Conservation (phyloP, 2,888 invertebrate genomes). For the Andrena minutula region DNA sequence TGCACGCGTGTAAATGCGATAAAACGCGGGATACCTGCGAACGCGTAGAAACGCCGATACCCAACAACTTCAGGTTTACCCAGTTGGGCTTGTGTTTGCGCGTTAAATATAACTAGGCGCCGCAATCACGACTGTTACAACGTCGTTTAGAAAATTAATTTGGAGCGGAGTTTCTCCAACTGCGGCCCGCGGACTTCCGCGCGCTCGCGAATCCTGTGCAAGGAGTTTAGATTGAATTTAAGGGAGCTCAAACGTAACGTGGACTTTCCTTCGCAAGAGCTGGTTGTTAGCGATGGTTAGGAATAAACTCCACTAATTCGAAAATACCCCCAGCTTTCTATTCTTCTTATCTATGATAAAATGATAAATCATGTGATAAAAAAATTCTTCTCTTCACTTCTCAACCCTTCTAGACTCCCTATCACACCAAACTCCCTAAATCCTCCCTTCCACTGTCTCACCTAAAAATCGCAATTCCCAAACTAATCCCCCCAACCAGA, state of each 20-base stretch:
- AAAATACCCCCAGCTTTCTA: too few species aligned
- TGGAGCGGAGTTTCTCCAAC: background rate
- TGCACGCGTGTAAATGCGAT: constrained; percentile 37
- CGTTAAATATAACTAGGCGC: background rate
- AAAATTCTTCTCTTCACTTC: too few species aligned
- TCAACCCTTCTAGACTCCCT: background rate
- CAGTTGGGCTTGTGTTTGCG: background rate
- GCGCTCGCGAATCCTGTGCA: background rate
- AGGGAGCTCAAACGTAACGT: background rate
- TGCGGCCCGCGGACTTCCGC: too few species aligned
- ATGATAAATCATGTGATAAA: too few species aligned
- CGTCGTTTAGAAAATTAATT: constrained; percentile 5
- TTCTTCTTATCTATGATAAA: too few species aligned
- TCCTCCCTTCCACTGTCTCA: background rate
- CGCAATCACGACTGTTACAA: background rate
- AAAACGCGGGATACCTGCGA: constrained; percentile 13
- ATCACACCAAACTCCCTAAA: background rate
- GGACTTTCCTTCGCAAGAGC: too few species aligned
- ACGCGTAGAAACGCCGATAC: constrained; percentile 12
- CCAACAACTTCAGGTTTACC: constrained; percentile 1
- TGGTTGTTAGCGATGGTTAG: too few species aligned
- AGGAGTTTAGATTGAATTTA: background rate
- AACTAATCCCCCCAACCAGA: background rate
- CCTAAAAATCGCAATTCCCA: background rate
- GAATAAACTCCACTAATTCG: too few species aligned